Evolutionary conservation across 64 coral and sea anemone genomes (phyloP), one percentile per base, ranked within the genome.

Genomic region (Pocillopora verrucosa): DNA sequence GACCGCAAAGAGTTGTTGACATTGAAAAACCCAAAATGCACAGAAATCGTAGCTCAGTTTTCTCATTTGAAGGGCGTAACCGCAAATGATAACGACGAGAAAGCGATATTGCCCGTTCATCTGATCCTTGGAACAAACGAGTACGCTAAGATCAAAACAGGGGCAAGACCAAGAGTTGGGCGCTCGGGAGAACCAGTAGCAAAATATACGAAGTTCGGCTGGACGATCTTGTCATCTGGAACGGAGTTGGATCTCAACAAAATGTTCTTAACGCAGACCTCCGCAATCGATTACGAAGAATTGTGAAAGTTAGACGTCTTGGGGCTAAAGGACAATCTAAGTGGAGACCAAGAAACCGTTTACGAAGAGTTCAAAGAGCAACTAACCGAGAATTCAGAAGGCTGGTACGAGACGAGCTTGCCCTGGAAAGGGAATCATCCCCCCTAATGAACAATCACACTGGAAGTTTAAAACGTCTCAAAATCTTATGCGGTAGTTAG

Each of bases 361-460:
- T 90, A 45, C 70, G 63, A 70, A n/a, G 89, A 90, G 45, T 90
- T 90, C 34, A 67, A 83, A 45, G 57, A 83, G 14, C 89, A 90
- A 10, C 88, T 89, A 6, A 62, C n/a, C 58, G 19, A 20, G 22
- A 6, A 36, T 34, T 41, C 61, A 56, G 60, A 78, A 58, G 87
- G 36, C 7, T 89, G 87, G 61, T 89, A 89, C n/a, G 60, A 89
- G 60, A 89, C 60, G 11, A 59, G 87, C 10, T 60, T 89, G 13
- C 65, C 78, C 22, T 83, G 35, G 72, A 84, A 85, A 84, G 59
- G 79, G 51, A 72, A 19, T 19, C 89, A 84, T 30, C 72, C 89
- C 70, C 59, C 38, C 56, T 84, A 15, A 17, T 72, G n/a, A 84
- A 91, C 70, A 91, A 91, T 61, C 72, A 12, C 13, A 91, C 83